Evolutionary conservation across 1,140 invertebrate genomes (phyloP).

Genomic region (Xylocopa sonorina): DNA sequence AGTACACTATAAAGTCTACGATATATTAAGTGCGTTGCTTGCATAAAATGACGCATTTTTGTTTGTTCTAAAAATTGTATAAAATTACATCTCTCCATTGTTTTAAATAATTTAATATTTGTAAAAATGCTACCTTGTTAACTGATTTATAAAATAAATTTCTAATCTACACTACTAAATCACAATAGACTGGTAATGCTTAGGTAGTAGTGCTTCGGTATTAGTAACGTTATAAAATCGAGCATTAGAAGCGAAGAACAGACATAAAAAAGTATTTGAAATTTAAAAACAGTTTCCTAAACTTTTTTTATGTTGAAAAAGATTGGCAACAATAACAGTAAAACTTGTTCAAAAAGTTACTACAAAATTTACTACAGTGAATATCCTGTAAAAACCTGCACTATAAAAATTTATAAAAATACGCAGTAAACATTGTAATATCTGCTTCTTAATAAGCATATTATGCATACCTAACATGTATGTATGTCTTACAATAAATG

Average conservation of each 20-base stretch:
- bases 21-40: conserved; percentile 21
- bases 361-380: conserved; percentile 35
- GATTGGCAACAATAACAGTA: conserved; percentile 51
- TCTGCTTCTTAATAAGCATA: conserved; percentile 20
- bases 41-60: conserved; percentile 33
- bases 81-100: conserved; percentile 26
- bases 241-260: conserved; percentile 24
- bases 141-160: conserved; percentile 48
- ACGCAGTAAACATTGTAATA: conserved; percentile 35
- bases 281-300: conserved; percentile 28
- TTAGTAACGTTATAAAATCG: conserved; percentile 44
- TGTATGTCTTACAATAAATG: conserved; percentile 17
- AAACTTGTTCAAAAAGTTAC: conserved; percentile 44
- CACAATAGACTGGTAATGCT: conserved; percentile 60
- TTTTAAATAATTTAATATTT: conserved; percentile 57
- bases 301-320: conserved; percentile 37
- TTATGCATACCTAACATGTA: conserved; percentile 58
- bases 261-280: conserved; percentile 32
- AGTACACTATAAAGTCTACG: conserved; percentile 21
- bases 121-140: conserved; percentile 43
- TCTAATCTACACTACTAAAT: conserved; percentile 53
- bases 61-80: conserved; percentile 26
- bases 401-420: conserved; percentile 63
- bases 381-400: conserved; percentile 39
- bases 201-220: conserved; percentile 38